These are phyloP conservation scores for Ectobius pallidus DNA, from an alignment of 2,888 invertebrate genomes.

Conservation along the genomic window DNA sequence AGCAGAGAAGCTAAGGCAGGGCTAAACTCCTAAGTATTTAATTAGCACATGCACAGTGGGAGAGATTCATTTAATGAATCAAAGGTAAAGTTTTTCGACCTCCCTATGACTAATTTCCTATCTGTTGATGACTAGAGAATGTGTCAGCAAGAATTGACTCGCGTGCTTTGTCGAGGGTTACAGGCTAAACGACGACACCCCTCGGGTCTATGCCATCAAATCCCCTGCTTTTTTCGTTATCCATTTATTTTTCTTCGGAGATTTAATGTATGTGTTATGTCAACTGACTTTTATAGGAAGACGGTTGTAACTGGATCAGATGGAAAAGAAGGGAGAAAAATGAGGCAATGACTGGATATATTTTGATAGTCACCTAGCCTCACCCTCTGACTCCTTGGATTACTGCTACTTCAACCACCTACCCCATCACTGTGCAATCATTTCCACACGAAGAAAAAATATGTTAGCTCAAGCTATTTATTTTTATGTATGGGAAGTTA, in stretches of 20 bases:
- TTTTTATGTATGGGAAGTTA: slow-evolving; percentile 44
- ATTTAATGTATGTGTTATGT: slow-evolving; percentile 39
- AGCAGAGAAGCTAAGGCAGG: no score
- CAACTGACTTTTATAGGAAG: slow-evolving; percentile 36
- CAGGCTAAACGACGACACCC: no score
- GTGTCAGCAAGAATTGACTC: slow-evolving; percentile 20
- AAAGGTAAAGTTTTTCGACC: neutral
- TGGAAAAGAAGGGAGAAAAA: slow-evolving; percentile 8
- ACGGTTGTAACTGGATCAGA: slow-evolving; percentile 6
- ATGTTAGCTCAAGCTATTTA: slow-evolving; percentile 44
- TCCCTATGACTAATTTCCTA: no score
- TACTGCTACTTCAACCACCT: slow-evolving; percentile 20
- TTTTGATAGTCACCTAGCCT: slow-evolving; percentile 36
- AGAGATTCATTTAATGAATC: no score
- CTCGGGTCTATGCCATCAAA: neutral
- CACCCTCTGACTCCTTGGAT: neutral
- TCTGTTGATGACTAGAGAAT: neutral
- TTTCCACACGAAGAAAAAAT: slow-evolving; percentile 41
- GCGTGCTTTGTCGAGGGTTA: slow-evolving; percentile 26
- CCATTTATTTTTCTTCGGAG: slow-evolving; percentile 36
- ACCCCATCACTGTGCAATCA: slow-evolving; percentile 38
- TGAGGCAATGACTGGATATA: slow-evolving; percentile 40
- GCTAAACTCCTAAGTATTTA: no score
- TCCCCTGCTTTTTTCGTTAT: slow-evolving; percentile 13
- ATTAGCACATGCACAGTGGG: no score